Evolutionary conservation across 2,888 invertebrate genomes (phyloP).

Genomic region (Noctuana brunneofusca): DNA sequence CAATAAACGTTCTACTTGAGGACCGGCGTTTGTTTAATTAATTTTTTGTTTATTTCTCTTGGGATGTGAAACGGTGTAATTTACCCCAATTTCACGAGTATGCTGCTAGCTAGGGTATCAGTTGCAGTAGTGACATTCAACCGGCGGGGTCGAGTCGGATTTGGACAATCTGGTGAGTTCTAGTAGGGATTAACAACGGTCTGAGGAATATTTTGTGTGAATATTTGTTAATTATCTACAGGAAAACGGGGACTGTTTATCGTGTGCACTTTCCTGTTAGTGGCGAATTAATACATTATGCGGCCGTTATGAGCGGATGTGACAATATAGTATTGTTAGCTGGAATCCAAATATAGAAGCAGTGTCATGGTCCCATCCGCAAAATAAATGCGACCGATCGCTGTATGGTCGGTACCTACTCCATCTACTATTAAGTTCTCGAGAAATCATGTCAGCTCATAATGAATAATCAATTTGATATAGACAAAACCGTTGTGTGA

Average conservation of each 20-base stretch:
- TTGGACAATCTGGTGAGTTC: conserved; percentile 2
- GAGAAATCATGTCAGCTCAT: not conserved
- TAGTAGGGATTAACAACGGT: not conserved
- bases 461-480: not conserved
- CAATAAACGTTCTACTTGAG: too few relatives aligned
- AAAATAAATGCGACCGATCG: conserved; percentile 7
- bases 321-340: conserved; percentile 37
- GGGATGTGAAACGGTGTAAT: not conserved
- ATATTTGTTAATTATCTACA: conserved; percentile 39
- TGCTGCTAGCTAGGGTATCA: too few relatives aligned
- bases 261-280: conserved; percentile 49
- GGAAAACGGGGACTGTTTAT: conserved; percentile 51
- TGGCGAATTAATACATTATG: conserved; percentile 50
- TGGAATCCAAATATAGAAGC: conserved; percentile 33
- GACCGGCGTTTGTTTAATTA: too few relatives aligned
- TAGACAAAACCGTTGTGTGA: not conserved
- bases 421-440: not conserved
- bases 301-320: conserved; percentile 36
- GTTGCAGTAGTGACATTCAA: not conserved
- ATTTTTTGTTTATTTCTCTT: not conserved
- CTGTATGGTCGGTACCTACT: not conserved
- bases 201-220: not conserved
- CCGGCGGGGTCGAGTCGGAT: too few relatives aligned
- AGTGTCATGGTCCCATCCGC: conserved; percentile 16
- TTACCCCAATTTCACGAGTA: not conserved